phyloP scores from a whole-genome alignment of 1,140 invertebrate species.

The Cyclina sinensis region DNA sequence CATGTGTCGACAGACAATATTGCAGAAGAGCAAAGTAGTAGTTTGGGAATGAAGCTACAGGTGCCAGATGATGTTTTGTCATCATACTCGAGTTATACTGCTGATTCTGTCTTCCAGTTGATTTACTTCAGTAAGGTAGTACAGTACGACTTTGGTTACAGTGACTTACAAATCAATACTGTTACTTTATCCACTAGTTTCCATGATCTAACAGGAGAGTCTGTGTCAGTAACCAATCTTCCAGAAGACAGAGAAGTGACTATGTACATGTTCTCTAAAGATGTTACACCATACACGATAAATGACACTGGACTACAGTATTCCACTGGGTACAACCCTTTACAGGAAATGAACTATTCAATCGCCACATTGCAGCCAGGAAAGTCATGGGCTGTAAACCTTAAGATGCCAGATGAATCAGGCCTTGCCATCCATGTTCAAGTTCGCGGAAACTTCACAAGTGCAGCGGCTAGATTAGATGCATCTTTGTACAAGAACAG shows the following conservation, averaged over 20 bases:
- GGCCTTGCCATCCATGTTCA: conserved; percentile 46
- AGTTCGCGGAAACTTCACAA: conserved; percentile 31
- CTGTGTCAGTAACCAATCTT: conserved; percentile 71
- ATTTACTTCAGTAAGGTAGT: conserved; percentile 65
- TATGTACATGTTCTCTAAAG: conserved; percentile 71
- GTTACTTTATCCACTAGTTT: conserved; percentile 74
- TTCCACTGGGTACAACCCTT: conserved; percentile 72
- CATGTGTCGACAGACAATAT: conserved; percentile 14
- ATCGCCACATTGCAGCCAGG: conserved; percentile 61
- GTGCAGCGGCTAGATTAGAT: background rate
- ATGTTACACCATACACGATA: conserved; percentile 56
- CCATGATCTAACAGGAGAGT: conserved; percentile 70
- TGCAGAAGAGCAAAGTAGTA: conserved; percentile 34
- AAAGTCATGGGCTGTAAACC: background rate
- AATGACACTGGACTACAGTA: conserved; percentile 63
- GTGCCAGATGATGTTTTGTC: conserved; percentile 45
- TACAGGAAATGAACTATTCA: conserved; percentile 64
- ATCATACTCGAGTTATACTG: conserved; percentile 3
- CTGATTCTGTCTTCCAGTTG: conserved; percentile 72
- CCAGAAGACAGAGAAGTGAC: conserved; percentile 45
- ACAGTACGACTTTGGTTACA: conserved; percentile 78
- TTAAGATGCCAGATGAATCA: background rate
- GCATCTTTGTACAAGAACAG: conserved; percentile 38
- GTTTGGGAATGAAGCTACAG: conserved; percentile 55
- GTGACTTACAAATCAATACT: conserved; percentile 61